Base-by-base conservation (phyloP, 1,140 invertebrate species). In the Eueides isabella region DNA sequence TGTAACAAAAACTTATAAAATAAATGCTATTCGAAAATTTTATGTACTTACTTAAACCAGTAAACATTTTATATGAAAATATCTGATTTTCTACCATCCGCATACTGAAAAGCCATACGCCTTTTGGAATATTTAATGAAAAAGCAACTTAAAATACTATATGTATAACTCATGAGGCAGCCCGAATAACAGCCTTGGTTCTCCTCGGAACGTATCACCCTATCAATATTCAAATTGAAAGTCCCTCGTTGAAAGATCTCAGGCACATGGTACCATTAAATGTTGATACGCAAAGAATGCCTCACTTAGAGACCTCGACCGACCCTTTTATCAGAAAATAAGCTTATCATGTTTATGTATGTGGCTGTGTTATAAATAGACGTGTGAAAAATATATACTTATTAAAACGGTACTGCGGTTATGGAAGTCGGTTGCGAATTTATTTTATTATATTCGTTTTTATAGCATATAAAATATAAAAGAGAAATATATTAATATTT, bases 251-350 rank as follows among this genome's bases (percentile, higher is more conserved):
- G 80, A 87, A 80, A 86, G 87, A 86, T 89, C 83, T 86, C 83
- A 87, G 84, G 85, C 86, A 87, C 81, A 88, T 82, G 84, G 81
- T 78, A 74, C 84, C 87, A 88, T 90, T 91, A 89, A 85, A 88
- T 77, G 82, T 77, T 84, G 89, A 90, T 90, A 86, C 84, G 85
- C 73, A 86, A 89, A 91, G 85, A 89, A 90, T 87, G 78, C 86
- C 83, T 85, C 87, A 85, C 86, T 91, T 88, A 87, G 79, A 82
- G 82, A 82, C 81, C 80, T 79, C 75, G 75, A 72, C 71, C 83
- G 89, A 87, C 87, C 89, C 89, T 91, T 89, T 90, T 89, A 90
- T 91, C 84, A 86, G 85, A 77, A 85, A 87, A 89, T 89, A 89
- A 89, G 86, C 85, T 87, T 89, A 90, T 90, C 86, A 88, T 86